Conservation (phyloP, 2,888 invertebrate species). For the Microplitis manilae region DNA sequence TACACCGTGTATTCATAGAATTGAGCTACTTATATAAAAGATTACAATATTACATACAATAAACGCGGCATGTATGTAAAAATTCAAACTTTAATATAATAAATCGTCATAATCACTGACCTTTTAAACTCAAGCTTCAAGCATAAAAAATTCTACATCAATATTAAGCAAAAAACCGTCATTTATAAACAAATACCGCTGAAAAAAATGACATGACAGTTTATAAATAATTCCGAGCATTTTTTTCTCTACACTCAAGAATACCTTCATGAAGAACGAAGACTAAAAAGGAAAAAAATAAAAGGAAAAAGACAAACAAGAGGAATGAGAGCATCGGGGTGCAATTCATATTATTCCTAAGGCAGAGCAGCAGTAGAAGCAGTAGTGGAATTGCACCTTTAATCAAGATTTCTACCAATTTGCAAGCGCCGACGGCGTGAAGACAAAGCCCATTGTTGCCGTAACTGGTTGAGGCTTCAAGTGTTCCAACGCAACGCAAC, state of each 20-base stretch:
- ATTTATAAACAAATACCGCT: background rate
- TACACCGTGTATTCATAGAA: conserved; percentile 43
- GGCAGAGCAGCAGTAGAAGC: conserved; percentile 50
- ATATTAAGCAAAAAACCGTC: background rate
- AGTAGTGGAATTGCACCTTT: conserved; percentile 70
- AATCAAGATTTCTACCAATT: conserved; percentile 72
- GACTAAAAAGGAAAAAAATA: conserved; percentile 27
- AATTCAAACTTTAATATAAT: background rate
- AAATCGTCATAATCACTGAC: conserved; percentile 3
- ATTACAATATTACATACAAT: conserved; percentile 29
- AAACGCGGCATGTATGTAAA: background rate
- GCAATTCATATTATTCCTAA: conserved; percentile 52
- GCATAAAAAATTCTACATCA: too few relatives aligned
- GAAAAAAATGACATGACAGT: background rate
- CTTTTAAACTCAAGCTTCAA: background rate
- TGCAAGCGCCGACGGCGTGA: conserved; percentile 70
- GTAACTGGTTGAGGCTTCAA: conserved; percentile 71
- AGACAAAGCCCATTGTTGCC: conserved; percentile 72
- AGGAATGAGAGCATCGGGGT: conserved; percentile 35
- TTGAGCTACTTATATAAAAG: conserved; percentile 47
- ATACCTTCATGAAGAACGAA: conserved; percentile 2
- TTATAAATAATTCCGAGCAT: conserved; percentile 36
- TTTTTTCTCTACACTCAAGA: conserved; percentile 26
- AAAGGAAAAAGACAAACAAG: conserved; percentile 15
- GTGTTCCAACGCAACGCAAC: conserved; percentile 69